Evolutionary conservation across 2,888 invertebrate genomes (phyloP).

Genomic region (Acleris sparsana): DNA sequence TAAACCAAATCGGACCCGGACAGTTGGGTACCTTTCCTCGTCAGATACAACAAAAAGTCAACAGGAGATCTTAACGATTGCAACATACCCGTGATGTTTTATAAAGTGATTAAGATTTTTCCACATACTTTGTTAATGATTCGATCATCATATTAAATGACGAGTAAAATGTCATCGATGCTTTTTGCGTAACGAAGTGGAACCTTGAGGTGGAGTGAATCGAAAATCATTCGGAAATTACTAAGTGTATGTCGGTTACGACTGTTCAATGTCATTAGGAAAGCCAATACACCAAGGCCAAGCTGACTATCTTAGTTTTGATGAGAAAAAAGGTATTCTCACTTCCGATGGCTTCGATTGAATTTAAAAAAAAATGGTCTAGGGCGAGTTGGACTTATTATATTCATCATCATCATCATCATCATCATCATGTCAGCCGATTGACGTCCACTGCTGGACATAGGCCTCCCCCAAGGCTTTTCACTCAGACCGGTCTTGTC

Average conservation of each 20-base stretch:
- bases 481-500: no score
- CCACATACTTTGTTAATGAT: conserved; percentile 24
- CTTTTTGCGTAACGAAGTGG: conserved; percentile 22
- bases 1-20: no score
- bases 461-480: no score
- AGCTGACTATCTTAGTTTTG: not conserved
- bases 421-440: no score
- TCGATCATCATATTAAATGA: conserved; percentile 20
- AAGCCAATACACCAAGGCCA: conserved; percentile 15
- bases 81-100: not conserved
- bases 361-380: no score
- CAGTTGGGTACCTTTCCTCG: no score
- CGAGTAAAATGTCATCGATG: conserved; percentile 18
- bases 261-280: conserved; percentile 26
- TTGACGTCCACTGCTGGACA: no score
- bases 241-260: conserved; percentile 31
- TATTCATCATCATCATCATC: no score
- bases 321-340: not conserved
- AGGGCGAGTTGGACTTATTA: no score
- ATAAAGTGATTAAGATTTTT: not conserved
- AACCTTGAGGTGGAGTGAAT: conserved; percentile 25
- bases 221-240: conserved; percentile 19
- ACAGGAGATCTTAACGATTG: not conserved
- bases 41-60: not conserved
- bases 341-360: no score